phyloP scores from a whole-genome alignment of 2,113 vertebrate genomes.

The Centropus unirufus region DNA sequence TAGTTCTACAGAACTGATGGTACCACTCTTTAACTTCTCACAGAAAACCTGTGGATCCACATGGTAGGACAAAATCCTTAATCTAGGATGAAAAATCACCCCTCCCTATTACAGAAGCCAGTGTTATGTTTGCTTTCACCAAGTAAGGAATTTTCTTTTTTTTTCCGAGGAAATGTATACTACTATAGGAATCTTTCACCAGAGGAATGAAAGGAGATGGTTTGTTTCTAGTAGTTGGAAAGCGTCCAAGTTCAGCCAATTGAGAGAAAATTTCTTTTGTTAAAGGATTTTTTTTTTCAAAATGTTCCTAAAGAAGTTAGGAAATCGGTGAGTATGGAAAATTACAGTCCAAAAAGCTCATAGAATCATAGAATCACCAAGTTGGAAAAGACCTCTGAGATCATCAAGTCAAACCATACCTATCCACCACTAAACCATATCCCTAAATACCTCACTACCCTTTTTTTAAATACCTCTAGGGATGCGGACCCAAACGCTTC shows the following conservation, averaged over 20 bases:
- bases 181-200: neutral
- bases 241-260: neutral
- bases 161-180: neutral
- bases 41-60: neutral
- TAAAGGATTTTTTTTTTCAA: neutral
- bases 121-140: neutral
- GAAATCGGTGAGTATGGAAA: neutral
- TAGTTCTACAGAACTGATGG: neutral
- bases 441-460: too few relatives aligned
- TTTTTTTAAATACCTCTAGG: too few relatives aligned
- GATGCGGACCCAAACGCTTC: too few relatives aligned
- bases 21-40: neutral
- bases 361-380: too few relatives aligned
- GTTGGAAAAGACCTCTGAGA: too few relatives aligned
- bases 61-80: neutral
- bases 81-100: neutral
- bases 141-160: too few relatives aligned
- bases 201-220: neutral
- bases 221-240: slow-evolving; percentile 11
- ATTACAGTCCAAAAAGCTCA: neutral
- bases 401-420: too few relatives aligned
- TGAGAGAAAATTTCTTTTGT: neutral
- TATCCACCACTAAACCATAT: too few relatives aligned
- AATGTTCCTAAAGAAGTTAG: neutral
- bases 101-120: neutral